These are phyloP conservation scores for Galendromus occidentalis DNA, from an alignment of 1,140 invertebrate genomes.

Conservation along the genomic window DNA sequence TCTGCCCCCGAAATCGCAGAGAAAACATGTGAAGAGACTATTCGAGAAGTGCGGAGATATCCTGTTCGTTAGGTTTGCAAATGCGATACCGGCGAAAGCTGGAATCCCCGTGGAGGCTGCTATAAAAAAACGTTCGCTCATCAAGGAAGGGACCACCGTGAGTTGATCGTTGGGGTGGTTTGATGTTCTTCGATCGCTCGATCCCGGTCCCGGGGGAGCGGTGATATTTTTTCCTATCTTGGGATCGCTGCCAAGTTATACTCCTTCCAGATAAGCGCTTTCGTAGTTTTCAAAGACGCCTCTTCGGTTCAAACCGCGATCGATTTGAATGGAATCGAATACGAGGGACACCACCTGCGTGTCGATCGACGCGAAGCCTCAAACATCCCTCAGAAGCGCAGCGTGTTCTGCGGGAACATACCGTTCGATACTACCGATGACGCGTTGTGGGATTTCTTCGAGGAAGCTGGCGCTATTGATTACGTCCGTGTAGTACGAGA, in stretches of 20 bases:
- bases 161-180: background rate
- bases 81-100: background rate
- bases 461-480: background rate
- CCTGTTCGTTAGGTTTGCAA: background rate
- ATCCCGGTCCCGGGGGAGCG: no score
- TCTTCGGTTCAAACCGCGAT: background rate
- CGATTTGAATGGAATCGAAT: background rate
- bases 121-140: conserved; percentile 1
- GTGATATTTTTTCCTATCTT: no score
- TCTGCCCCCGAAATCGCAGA: background rate
- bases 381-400: background rate
- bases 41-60: conserved; percentile 7
- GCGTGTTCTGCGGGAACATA: background rate
- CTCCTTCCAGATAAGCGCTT: background rate
- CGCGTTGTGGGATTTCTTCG: background rate
- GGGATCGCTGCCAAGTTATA: no score
- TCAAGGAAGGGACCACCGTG: conserved; percentile 1
- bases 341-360: background rate
- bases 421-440: background rate
- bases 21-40: background rate
- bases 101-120: background rate
- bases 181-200: no score
- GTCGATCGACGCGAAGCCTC: background rate
- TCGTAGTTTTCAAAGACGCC: background rate
- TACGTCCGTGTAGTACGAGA: background rate